These are phyloP conservation scores for Heliocidaris erythrogramma DNA, from an alignment of 35 echinoderm and acorn worm species.

Conservation along the genomic window DNA sequence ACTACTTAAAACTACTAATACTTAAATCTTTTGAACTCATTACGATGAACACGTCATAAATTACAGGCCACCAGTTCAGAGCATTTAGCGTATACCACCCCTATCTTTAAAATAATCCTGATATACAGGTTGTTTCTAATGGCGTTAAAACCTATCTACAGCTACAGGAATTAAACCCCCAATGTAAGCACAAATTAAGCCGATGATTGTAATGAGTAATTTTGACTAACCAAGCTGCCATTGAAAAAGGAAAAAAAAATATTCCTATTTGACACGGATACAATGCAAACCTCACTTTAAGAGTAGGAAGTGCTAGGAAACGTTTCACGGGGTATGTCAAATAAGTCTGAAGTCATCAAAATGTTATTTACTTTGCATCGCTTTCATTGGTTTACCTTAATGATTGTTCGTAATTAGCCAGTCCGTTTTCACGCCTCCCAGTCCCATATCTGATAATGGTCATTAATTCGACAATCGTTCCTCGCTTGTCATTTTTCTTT, in stretches of 20 bases:
- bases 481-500: neutral
- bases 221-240: neutral
- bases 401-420: neutral
- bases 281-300: neutral
- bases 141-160: neutral
- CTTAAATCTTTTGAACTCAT: no score
- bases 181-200: slow-evolving; percentile 1
- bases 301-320: neutral
- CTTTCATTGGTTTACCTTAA: slow-evolving; percentile 29
- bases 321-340: neutral
- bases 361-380: slow-evolving; percentile 41
- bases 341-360: neutral
- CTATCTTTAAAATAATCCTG: neutral
- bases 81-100: no score
- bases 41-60: no score
- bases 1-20: no score
- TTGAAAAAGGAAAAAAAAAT: neutral
- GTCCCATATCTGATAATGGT: neutral
- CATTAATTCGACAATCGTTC: neutral
- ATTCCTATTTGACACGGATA: neutral
- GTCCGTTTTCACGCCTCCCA: slow-evolving; percentile 19
- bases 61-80: no score
- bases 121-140: neutral
- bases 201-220: slow-evolving; percentile 1
- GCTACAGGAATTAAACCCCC: neutral